phyloP scores from a whole-genome alignment of 2,113 vertebrate genomes.

The Nettapus auritus region DNA sequence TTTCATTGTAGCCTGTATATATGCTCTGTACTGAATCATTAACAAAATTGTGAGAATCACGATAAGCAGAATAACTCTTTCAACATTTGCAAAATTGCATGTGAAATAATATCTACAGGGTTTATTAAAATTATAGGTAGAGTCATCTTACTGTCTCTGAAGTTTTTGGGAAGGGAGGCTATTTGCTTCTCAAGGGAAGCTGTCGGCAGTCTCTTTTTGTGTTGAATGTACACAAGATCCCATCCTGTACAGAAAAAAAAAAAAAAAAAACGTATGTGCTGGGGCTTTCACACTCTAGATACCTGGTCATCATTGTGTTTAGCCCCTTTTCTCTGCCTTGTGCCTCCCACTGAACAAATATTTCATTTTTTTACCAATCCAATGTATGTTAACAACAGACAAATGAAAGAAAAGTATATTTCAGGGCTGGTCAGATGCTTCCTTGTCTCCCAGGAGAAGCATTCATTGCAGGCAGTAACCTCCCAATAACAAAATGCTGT shows the following conservation, averaged over 20 bases:
- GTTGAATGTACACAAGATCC: neutral
- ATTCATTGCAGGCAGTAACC: neutral
- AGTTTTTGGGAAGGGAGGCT: neutral
- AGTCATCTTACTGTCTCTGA: neutral
- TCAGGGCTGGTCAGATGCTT: neutral
- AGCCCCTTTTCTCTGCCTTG: neutral
- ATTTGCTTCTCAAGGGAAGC: neutral
- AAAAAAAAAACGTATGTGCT: accelerated
- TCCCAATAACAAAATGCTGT: neutral
- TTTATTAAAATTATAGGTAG: neutral
- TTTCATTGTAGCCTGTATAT: neutral
- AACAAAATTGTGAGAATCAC: neutral
- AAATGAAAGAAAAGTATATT: neutral
- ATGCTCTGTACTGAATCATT: neutral
- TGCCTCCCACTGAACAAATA: neutral
- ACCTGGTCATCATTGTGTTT: neutral
- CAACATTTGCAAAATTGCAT: neutral
- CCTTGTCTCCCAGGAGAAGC: neutral
- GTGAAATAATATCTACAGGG: neutral
- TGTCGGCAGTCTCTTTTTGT: neutral
- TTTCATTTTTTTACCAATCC: neutral
- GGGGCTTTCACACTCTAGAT: neutral
- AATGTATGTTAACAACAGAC: neutral
- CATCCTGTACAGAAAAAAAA: neutral
- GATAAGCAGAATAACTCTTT: neutral